A percentile compares a stretch with the other conserved stretches of the same genome.
These are phyloP conservation scores for Cyrtodaria siliqua DNA, from an alignment of 2,888 invertebrate genomes.

Conservation along the genomic window DNA sequence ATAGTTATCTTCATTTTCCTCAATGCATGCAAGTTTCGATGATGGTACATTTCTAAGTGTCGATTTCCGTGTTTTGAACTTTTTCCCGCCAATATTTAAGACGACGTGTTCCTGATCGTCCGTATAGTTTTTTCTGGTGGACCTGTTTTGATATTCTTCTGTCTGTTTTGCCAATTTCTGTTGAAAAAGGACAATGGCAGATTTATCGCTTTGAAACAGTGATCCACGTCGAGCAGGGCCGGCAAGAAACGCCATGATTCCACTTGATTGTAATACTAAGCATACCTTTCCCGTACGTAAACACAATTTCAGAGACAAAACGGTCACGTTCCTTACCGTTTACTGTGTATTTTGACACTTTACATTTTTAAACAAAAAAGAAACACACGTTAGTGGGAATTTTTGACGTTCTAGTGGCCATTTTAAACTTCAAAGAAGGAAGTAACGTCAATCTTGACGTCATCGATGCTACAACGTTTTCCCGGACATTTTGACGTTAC, in stretches of 20 bases:
- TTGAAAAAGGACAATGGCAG: constrained; percentile 26
- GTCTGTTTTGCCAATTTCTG: constrained; percentile 43
- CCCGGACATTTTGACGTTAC: too few species aligned
- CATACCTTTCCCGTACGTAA: too few species aligned
- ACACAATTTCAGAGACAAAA: not conserved
- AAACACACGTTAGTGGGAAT: too few species aligned
- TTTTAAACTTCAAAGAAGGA: not conserved
- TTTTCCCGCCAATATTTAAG: constrained; percentile 63
- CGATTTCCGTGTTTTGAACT: constrained; percentile 54
- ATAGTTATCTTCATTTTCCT: constrained; percentile 41
- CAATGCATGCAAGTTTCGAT: constrained; percentile 52
- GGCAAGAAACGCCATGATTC: constrained; percentile 50
- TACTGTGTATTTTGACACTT: too few species aligned
- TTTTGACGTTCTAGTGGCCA: constrained; percentile 6
- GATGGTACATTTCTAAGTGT: constrained; percentile 61
- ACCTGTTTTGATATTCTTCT: constrained; percentile 51
- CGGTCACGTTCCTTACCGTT: not conserved
- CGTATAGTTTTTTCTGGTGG: constrained; percentile 24
- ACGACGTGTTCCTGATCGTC: constrained; percentile 47
- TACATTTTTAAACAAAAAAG: too few species aligned
- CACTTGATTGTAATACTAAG: not conserved
- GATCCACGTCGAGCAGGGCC: constrained; percentile 45
- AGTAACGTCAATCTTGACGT: constrained; percentile 9
- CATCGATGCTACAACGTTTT: too few species aligned
- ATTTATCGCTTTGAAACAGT: constrained; percentile 49